Base-by-base conservation (phyloP, 1,140 invertebrate genomes). In the Nymphalis io region DNA sequence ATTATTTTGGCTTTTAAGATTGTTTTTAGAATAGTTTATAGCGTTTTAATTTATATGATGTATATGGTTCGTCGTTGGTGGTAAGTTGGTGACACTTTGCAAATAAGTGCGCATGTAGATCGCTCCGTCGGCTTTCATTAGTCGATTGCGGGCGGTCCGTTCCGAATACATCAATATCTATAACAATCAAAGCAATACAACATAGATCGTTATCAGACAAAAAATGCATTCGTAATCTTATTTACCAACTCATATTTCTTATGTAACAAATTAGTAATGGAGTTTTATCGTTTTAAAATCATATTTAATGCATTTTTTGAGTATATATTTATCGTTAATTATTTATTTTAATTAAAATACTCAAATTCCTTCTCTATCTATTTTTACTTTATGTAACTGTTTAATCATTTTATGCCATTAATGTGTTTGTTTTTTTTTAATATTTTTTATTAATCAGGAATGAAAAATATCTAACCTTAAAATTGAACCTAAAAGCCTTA, bases 71-170 rank as follows among this genome's bases (percentile, higher is more conserved):
- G 48, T 61, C 63, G 63, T 63, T 70, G 69, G 69, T 16, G 68
- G 62, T 44, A 44, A 40, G 57, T 44, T 59, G 67, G 67, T 69
- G 70, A 66, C 63, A 72, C 70, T 67, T 59, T 61, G 64, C 70
- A 66, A 71, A 72, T 72, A 72, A 66, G 63, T 67, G 27, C 48
- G 60, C 51, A 42, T 60, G 62, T 65, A 65, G 59, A 60, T 65
- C 40, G 68, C 12, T 16, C 58, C 21, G 63, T 64, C 70, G 59
- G 70, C 59, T 65, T 66, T 42, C 38, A 67, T 72, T 66, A 58
- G 59, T 39, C 20, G 38, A 57, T 65, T 67, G 70, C 70, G 51
- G 64, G 63, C 68, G 53, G 60, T 55, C 70, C 16, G 48, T 64
- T 38, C 55, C 62, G 38, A 51, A 64, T 27, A 64, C 62, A 64